These are phyloP conservation scores for Aspidoscelis tigris DNA, from an alignment of 2,113 vertebrate genomes.

Conservation along the genomic window DNA sequence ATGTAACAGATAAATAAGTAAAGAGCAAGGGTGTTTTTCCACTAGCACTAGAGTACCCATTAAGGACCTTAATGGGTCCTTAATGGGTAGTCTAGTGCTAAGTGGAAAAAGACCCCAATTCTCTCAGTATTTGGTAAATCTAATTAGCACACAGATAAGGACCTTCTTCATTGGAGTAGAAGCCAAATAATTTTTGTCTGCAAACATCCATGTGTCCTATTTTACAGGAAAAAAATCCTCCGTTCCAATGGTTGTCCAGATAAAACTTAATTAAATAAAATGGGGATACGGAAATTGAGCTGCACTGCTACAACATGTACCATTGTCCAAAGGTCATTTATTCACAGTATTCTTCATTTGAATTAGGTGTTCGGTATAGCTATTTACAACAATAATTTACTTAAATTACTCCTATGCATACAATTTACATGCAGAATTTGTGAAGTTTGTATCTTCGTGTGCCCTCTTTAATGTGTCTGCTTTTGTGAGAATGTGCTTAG, in stretches of 20 bases:
- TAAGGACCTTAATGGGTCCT: too few species aligned
- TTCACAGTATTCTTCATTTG: too few species aligned
- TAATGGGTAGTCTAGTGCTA: too few species aligned
- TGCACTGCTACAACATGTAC: background rate
- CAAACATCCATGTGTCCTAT: background rate
- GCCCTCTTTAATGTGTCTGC: too few species aligned
- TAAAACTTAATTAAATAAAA: background rate
- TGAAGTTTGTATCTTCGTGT: background rate
- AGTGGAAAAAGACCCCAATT: background rate
- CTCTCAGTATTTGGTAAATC: background rate
- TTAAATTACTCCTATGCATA: too few species aligned
- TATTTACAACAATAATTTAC: too few species aligned
- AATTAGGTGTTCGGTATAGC: too few species aligned
- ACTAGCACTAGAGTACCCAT: too few species aligned
- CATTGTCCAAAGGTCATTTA: too few species aligned
- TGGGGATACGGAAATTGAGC: background rate
- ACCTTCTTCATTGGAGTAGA: too few species aligned
- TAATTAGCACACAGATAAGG: background rate
- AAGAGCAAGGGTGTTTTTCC: background rate
- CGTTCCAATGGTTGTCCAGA: background rate
- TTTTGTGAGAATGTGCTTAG: background rate
- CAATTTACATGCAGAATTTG: background rate
- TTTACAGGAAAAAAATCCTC: background rate
- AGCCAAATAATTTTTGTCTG: background rate
- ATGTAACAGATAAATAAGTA: slow-evolving; percentile 1